These are phyloP conservation scores for Drosophila gaucha DNA, from an alignment of 2,888 invertebrate genomes.

Conservation along the genomic window DNA sequence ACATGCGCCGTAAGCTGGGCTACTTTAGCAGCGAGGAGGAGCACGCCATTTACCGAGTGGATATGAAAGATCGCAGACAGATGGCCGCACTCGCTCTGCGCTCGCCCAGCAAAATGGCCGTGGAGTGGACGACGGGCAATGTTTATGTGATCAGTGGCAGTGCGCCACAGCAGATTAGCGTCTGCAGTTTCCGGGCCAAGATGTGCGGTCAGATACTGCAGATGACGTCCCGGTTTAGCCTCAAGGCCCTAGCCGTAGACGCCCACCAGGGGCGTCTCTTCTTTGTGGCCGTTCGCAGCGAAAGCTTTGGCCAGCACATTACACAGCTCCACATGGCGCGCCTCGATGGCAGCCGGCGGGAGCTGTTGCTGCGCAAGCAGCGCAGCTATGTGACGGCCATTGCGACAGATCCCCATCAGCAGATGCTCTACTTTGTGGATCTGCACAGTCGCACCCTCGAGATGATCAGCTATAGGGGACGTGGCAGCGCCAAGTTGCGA, in stretches of 20 bases:
- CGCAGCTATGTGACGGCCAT: constrained; percentile 84
- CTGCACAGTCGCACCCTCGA: constrained; percentile 86
- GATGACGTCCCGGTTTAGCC: constrained; percentile 85
- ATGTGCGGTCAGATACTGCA: constrained; percentile 87
- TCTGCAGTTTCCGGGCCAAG: constrained; percentile 86
- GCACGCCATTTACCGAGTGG: constrained; percentile 84
- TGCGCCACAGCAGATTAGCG: constrained; percentile 84
- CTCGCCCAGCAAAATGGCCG: constrained; percentile 86
- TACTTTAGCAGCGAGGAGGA: constrained; percentile 86
- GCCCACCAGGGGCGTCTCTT: constrained; percentile 87
- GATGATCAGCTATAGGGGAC: constrained; percentile 83
- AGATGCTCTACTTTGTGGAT: constrained; percentile 91
- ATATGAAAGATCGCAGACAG: constrained; percentile 59
- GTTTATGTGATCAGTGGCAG: constrained; percentile 87
- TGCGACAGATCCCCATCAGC: constrained; percentile 86
- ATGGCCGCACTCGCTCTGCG: constrained; percentile 83
- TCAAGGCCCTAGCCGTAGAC: constrained; percentile 88
- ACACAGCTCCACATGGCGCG: constrained; percentile 86
- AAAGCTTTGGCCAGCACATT: constrained; percentile 84
- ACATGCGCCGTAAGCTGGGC: constrained; percentile 83
- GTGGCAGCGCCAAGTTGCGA: constrained; percentile 4
- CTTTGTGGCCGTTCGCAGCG: constrained; percentile 86
- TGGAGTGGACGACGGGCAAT: constrained; percentile 89
- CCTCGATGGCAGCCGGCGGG: constrained; percentile 86
- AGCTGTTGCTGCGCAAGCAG: constrained; percentile 83